These are phyloP conservation scores for Papilio demoleus DNA, from an alignment of 2,888 invertebrate species.

Conservation along the genomic window DNA sequence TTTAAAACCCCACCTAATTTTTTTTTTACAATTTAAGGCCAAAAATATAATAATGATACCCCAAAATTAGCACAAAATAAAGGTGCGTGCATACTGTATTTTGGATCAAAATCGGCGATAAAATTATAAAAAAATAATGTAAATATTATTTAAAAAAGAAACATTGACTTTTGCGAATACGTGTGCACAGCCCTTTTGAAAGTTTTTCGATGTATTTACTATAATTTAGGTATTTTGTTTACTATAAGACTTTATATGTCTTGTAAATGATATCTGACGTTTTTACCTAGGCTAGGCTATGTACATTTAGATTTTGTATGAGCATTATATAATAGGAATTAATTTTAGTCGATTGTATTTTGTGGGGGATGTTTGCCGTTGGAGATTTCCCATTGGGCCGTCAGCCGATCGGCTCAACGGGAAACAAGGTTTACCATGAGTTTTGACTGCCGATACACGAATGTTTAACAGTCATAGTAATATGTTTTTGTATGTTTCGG, in stretches of 20 bases:
- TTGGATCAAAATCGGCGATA: slow-evolving; percentile 8
- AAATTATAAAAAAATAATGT: slow-evolving; percentile 47
- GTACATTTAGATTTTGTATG: slow-evolving; percentile 77
- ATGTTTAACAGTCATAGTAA: not conserved
- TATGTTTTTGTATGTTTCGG: slow-evolving; percentile 14
- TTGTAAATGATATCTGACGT: slow-evolving; percentile 49
- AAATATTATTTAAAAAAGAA: slow-evolving; percentile 48
- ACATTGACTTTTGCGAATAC: slow-evolving; percentile 36
- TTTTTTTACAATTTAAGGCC: slow-evolving; percentile 55
- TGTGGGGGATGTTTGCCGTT: too few species aligned
- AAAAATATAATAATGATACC: slow-evolving; percentile 55
- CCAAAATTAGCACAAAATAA: slow-evolving; percentile 66
- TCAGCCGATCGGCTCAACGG: too few species aligned
- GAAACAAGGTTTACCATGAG: slow-evolving; percentile 38
- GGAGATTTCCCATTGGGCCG: too few species aligned
- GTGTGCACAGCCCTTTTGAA: slow-evolving; percentile 55
- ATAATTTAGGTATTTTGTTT: slow-evolving; percentile 51
- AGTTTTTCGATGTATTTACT: slow-evolving; percentile 72
- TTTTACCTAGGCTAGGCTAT: slow-evolving; percentile 63
- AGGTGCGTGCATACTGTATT: slow-evolving; percentile 54
- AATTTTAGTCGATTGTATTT: slow-evolving; percentile 54
- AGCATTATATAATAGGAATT: slow-evolving; percentile 72
- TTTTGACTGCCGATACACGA: not conserved
- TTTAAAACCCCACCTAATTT: slow-evolving; percentile 54
- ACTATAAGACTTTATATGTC: slow-evolving; percentile 45